Conservation (phyloP, 2,888 invertebrate genomes). For the Ectemnius continuus region DNA sequence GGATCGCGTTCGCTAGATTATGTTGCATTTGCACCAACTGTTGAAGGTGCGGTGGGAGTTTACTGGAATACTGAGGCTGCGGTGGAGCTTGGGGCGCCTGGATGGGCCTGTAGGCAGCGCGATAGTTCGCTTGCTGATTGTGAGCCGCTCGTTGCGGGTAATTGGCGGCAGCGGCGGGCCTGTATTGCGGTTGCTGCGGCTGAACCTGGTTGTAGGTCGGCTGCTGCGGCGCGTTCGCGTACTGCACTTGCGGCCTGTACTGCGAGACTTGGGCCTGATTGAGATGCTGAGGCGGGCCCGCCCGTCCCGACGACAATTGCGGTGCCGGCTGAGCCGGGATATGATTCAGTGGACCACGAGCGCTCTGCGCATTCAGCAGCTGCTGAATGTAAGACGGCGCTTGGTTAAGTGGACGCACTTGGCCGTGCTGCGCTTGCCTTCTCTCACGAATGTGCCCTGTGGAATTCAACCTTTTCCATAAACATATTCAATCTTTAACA, state of each 20-base stretch:
- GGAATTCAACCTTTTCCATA: neutral
- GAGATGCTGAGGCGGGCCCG: slow-evolving; percentile 45
- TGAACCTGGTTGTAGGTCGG: slow-evolving; percentile 65
- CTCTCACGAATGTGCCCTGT: slow-evolving; percentile 52
- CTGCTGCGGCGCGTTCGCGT: slow-evolving; percentile 65
- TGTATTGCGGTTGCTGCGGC: slow-evolving; percentile 39
- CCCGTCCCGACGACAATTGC: slow-evolving; percentile 53
- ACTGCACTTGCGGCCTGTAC: slow-evolving; percentile 68
- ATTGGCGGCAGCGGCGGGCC: slow-evolving; percentile 11
- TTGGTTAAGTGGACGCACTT: slow-evolving; percentile 66
- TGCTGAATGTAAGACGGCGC: slow-evolving; percentile 70
- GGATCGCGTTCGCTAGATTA: slow-evolving; percentile 29
- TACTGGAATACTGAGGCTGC: slow-evolving; percentile 54
- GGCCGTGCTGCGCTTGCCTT: slow-evolving; percentile 55
- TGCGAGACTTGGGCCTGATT: slow-evolving; percentile 45
- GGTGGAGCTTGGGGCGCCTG: neutral
- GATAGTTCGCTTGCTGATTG: slow-evolving; percentile 29
- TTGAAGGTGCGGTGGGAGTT: slow-evolving; percentile 61
- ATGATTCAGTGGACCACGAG: slow-evolving; percentile 69
- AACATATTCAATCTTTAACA: neutral
- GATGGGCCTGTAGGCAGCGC: slow-evolving; percentile 25
- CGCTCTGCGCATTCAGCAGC: slow-evolving; percentile 69
- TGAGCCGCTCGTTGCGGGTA: slow-evolving; percentile 15
- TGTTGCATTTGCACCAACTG: slow-evolving; percentile 57
- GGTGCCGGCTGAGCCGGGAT: slow-evolving; percentile 66